Evolutionary conservation across 1,140 invertebrate species (phyloP), one percentile per base, ranked within the genome.

Genomic region (Camponotus floridanus): DNA sequence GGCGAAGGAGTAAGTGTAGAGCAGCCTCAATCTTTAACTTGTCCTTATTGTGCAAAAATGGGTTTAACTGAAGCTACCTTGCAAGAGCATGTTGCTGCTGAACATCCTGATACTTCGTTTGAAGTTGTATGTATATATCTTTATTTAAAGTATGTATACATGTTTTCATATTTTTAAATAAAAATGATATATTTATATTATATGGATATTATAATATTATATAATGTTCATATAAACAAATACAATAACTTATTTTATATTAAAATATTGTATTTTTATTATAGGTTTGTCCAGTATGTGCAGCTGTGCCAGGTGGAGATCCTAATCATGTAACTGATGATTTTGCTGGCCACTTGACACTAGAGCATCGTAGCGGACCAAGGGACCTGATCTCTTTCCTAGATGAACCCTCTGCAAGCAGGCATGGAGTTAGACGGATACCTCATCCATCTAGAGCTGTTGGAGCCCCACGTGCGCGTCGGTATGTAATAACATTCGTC

Each of bases 241-340:
- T 73, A 59, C 51, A 45, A 59, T 5, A 2, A 86, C 15, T 59
- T 42, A 26, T 26, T 26, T 26, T 26, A 0, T 26, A 26, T 26
- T 26, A 26, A 26, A 26, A 26, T 26, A 26, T 1, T 61, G 9
- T 70, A 18, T 6, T 76, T 91, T 78, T 91, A 18, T 91, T 90
- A 62, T 90, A 97, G 96, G 98, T 99, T 64, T 99, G 99, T 96
- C 99, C 99, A 91, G 97, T 99, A 84, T 99, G 99, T 96, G 99
- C 99, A 67, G 98, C 98, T 76, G 96, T 98, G 94, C 98, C 98
- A 76, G 98, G 98, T 91, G 98, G 98, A 48, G 99, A 99, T 95
- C 98, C 99, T 83, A 99, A 99, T 96, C 97, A 99, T 93, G 98
- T 99, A 92, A 99, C 99, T 87, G 98, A 99, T 96, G 99, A 99